A percentile compares a stretch with the other conserved stretches of the same genome.
Conservation (phyloP, 2,797 vertebrate species). For the Clamator glandarius region DNA sequence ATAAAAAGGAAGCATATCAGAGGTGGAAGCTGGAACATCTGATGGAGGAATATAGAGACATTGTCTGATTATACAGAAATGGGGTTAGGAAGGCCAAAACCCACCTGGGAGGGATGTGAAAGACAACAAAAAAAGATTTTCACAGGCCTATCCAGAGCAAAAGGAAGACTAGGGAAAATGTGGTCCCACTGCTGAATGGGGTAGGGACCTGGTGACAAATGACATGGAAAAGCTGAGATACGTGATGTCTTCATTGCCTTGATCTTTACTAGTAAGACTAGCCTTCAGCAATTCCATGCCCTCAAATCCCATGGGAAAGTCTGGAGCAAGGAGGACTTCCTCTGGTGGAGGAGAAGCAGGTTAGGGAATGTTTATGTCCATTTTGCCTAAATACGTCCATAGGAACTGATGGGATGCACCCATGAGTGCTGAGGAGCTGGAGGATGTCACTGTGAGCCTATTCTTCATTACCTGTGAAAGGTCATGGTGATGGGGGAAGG, state of each 20-base stretch:
- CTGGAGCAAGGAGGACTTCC: not conserved
- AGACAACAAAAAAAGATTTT: not conserved
- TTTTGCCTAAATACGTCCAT: not conserved
- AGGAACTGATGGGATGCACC: not conserved
- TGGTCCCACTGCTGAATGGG: not conserved
- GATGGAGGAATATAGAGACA: not conserved
- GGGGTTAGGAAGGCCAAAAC: not conserved
- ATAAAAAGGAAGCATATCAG: not conserved
- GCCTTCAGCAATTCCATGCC: not conserved
- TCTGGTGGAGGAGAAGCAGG: not conserved
- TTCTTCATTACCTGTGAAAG: not conserved
- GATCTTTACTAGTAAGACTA: not conserved
- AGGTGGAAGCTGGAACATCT: not conserved
- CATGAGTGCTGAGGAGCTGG: not conserved
- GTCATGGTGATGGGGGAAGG: fast-evolving
- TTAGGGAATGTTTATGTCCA: not conserved
- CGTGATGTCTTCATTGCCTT: not conserved
- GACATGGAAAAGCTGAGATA: not conserved
- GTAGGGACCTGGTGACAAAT: not conserved
- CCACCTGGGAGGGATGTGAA: not conserved
- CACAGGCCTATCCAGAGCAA: not conserved
- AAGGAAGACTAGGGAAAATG: not conserved
- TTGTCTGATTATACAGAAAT: not conserved
- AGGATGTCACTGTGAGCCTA: not conserved
- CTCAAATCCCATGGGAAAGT: not conserved